Base-by-base conservation (phyloP, 1,140 invertebrate species). In the Meloidogyne exigua region DNA sequence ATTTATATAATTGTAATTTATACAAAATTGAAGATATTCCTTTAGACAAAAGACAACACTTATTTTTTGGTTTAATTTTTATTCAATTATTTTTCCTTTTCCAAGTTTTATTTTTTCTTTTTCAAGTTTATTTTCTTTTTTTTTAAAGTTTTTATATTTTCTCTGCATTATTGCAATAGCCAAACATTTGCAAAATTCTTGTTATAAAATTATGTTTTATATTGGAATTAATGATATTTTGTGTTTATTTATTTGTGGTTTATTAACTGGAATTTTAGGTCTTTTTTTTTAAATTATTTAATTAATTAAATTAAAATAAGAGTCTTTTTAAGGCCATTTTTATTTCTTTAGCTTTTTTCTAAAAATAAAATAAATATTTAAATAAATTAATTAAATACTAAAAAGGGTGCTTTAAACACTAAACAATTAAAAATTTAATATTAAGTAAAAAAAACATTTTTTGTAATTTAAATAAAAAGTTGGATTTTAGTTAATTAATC, bases 1-100 rank as follows among this genome's bases (percentile, higher is more conserved):
- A 36, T 11, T 26, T 81, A 39, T 81, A 81, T 69, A 81, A 81
- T 65, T 81, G 80, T 57, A 62, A 42, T 32, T 68, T 75, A 36
- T 81, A 83, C 57, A 67, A 70, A 57, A 28, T 69, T 26, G 62
- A 67, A 13, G 42, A 62, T 21, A 73, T 81, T 26, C 76, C 80
- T n/a, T 42, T 76, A 42, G 76, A 72, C 72, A 26, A 75, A 42
- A 70, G 80, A 18, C 71, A 83, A 44, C 67, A 83, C 32, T 28
- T 42, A 18, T 21, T 75, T 36, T 21, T 79, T 49, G 80, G 80
- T 7, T 5, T 70, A 12, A 15, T 80, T 7, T 69, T 83, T 9
- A 69, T 82, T 44, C n/a, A 42, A 15, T 63, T 73, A 32, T 25
- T 25, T 18, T 39, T 28, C 12, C 78, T 76, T 42, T 74, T 21